Evolutionary conservation across 2,113 vertebrate species (phyloP).

Genomic region (Pithys albifrons): DNA sequence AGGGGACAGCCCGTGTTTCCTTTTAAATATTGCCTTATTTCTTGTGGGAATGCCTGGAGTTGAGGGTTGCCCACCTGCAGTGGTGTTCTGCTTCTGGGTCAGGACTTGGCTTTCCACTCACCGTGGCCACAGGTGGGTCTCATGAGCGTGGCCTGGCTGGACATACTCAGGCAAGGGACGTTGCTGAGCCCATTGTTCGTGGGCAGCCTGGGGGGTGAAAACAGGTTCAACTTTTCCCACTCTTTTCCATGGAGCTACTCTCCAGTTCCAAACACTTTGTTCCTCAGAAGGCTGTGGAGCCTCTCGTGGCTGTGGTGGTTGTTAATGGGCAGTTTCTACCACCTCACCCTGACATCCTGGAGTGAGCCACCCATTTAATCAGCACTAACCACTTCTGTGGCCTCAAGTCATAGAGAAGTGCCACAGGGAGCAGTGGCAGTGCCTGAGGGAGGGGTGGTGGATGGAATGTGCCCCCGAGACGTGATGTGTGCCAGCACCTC

Average conservation of each 20-base stretch:
- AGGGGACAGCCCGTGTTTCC: rapidly evolving
- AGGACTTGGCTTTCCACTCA: rapidly evolving
- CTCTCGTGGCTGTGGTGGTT: rapidly evolving
- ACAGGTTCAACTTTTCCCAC: rapidly evolving
- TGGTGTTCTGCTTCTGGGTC: rapidly evolving
- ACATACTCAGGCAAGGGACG: rapidly evolving
- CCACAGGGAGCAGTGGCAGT: neutral
- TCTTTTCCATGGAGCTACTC: neutral
- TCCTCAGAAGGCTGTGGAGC: neutral
- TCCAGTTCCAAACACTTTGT: neutral
- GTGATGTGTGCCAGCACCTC: neutral
- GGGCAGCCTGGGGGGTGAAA: neutral
- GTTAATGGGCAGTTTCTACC: rapidly evolving
- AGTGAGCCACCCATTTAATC: rapidly evolving
- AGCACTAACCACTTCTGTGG: rapidly evolving
- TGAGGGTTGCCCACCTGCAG: rapidly evolving
- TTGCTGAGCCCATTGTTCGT: rapidly evolving
- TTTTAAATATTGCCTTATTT: neutral
- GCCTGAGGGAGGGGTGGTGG: neutral
- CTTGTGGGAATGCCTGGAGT: neutral
- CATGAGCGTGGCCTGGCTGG: rapidly evolving
- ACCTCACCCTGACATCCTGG: rapidly evolving
- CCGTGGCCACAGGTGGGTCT: rapidly evolving
- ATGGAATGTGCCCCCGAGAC: neutral
- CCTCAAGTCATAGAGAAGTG: rapidly evolving